Evolutionary conservation across 2,113 vertebrate genomes (phyloP), one percentile per base, ranked within the genome.

Genomic region (Cebidichthys violaceus): DNA sequence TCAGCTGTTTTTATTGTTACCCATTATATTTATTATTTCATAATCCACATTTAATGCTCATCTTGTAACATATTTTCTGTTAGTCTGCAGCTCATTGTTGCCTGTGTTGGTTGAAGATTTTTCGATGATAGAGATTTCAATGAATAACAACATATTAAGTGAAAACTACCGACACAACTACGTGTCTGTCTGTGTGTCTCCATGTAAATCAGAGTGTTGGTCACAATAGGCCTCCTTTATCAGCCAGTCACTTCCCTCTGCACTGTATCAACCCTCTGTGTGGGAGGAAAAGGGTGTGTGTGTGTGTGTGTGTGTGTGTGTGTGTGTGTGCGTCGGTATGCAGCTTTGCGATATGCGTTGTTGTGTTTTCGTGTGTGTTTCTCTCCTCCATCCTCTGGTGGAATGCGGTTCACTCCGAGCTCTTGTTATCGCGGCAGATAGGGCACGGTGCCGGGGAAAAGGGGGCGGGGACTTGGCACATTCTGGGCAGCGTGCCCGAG

Each of bases 391-490:
- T 88, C 83, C 66, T 61, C 67, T 17, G 1, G 8, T 89, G 92
- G 92, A 94, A 94, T 94, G 93, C 24, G 65, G 81, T 50, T 87
- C 79, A 37, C 71, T 81, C 79, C 75, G 18, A 22, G 59, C 86
- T 81, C 81, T 88, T 87, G 89, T 94, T 94, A 90, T 94, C 82
- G 54, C 84, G 86, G 85, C 74, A 89, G 92, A 92, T 87, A 84
- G 83, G 82, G 79, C 85, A 73, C 6, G 60, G 82, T 84, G 90
- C 77, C 20, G 62, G 85, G 74, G 82, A 62, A 52, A 50, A n/a
- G n/a, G 72, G 69, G 86, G 67, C 13, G 41, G 80, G 72, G 67
- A 55, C 61, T 9, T 82, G 82, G 88, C 83, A 87, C 89, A 93
- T 91, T 92, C 90, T 91, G 90, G 92, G 92, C 89, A 79, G 64